Conservation (phyloP, 2,888 invertebrate species). For the Drosophila kuntzei region DNA sequence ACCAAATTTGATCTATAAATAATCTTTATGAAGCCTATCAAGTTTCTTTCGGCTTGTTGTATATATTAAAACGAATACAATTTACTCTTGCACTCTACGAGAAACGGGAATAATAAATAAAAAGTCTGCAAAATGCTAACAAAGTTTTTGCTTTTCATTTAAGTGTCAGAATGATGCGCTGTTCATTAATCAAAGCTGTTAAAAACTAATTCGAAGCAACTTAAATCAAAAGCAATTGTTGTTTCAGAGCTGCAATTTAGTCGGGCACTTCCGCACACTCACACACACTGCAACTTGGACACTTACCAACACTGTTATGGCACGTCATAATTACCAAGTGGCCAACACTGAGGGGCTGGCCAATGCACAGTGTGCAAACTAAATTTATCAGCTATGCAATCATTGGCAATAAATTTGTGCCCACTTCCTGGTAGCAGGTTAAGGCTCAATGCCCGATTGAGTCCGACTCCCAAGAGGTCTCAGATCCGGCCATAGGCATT, state of each 20-base stretch:
- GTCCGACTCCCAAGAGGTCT: constrained; percentile 12
- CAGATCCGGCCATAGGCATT: constrained; percentile 46
- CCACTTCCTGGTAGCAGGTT: constrained; percentile 39
- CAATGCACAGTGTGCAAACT: constrained; percentile 52
- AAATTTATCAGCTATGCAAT: constrained; percentile 76
- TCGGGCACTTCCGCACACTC: constrained; percentile 53
- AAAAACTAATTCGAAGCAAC: constrained; percentile 62
- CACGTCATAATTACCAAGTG: constrained; percentile 69
- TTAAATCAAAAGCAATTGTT: constrained; percentile 65
- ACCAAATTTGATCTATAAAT: too few species aligned
- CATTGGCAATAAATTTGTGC: constrained; percentile 70
- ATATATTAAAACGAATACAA: too few species aligned
- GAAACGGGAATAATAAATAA: neutral
- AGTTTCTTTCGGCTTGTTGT: too few species aligned
- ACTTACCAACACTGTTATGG: constrained; percentile 20
- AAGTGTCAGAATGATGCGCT: constrained; percentile 39
- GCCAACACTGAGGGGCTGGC: constrained; percentile 7
- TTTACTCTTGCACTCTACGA: neutral
- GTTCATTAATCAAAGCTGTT: constrained; percentile 58
- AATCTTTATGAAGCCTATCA: too few species aligned
- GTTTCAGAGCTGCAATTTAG: constrained; percentile 61
- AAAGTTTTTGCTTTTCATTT: constrained; percentile 16
- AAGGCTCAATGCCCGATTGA: constrained; percentile 42
- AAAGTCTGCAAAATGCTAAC: too few species aligned
- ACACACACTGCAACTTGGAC: constrained; percentile 11